Percentiles rank a stretch among this genome's conserved stretches.
These are phyloP conservation scores for Leucopsar rothschildi DNA, from an alignment of 2,113 vertebrate genomes.

Conservation along the genomic window DNA sequence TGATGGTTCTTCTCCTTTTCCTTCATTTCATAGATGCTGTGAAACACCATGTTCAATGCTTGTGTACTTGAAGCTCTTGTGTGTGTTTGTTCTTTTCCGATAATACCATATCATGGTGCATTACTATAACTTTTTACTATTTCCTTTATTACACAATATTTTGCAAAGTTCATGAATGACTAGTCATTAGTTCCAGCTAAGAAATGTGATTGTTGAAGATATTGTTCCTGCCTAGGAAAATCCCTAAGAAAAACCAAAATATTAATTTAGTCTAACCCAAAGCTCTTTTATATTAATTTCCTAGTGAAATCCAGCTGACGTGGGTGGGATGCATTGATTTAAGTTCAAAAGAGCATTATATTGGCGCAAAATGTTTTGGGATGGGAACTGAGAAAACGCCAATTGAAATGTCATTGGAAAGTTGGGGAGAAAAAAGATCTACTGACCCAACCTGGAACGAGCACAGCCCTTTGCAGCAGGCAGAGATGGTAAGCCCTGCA, in stretches of 20 bases:
- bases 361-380: background rate
- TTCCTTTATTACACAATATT: background rate
- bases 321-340: rapidly evolving
- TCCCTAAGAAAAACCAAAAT: background rate
- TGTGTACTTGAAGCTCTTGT: background rate
- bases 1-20: background rate
- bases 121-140: background rate
- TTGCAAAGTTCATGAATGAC: background rate
- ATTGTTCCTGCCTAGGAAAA: background rate
- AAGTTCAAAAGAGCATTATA: background rate
- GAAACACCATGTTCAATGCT: background rate
- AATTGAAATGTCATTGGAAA: background rate
- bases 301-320: background rate
- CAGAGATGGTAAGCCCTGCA: slow-evolving; percentile 45
- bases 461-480: background rate
- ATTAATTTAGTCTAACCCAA: background rate
- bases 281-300: background rate
- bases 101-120: background rate
- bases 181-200: background rate
- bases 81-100: background rate
- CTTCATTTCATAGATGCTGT: background rate
- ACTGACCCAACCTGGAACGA: background rate
- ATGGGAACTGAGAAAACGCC: background rate
- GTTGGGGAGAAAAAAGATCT: background rate
- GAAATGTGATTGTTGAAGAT: background rate